These are phyloP conservation scores for Scaptomyza caliginosa DNA, from an alignment of 2,888 invertebrate species.

Conservation along the genomic window DNA sequence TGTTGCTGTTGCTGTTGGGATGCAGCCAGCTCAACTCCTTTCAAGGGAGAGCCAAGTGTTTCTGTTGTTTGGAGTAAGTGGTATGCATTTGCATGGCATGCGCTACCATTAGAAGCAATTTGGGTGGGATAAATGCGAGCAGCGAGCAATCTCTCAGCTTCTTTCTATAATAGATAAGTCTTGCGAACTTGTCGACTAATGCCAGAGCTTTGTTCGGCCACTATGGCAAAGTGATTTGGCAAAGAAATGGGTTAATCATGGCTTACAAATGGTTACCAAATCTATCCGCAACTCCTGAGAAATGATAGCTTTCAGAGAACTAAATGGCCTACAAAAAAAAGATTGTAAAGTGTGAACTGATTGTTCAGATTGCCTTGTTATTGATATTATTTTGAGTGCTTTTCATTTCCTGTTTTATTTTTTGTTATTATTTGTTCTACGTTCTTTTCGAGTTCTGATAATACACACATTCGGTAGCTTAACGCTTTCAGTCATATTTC, in stretches of 20 bases:
- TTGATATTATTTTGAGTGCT: neutral
- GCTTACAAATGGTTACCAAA: slow-evolving; percentile 4
- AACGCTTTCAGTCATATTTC: slow-evolving; percentile 1
- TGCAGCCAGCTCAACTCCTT: slow-evolving; percentile 43
- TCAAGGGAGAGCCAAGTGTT: slow-evolving; percentile 67
- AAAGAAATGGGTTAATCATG: slow-evolving; percentile 34
- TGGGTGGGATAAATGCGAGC: slow-evolving; percentile 69
- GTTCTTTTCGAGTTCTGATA: neutral
- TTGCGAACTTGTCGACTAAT: slow-evolving; percentile 18
- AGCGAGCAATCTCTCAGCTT: slow-evolving; percentile 25
- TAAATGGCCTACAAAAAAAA: slow-evolving; percentile 11
- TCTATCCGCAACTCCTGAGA: slow-evolving; percentile 26
- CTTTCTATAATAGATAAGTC: slow-evolving; percentile 45
- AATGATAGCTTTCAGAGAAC: slow-evolving; percentile 15
- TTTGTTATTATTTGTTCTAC: neutral
- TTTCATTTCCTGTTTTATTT: neutral
- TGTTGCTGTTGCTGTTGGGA: slow-evolving; percentile 30
- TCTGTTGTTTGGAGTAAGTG: slow-evolving; percentile 65
- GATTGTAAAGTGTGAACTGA: slow-evolving; percentile 28
- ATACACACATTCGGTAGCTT: slow-evolving; percentile 18
- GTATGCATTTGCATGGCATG: slow-evolving; percentile 74
- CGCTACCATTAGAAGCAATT: slow-evolving; percentile 77
- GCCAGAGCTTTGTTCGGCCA: slow-evolving; percentile 4
- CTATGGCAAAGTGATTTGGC: slow-evolving; percentile 18
- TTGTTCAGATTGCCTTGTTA: neutral